Percentiles rank a stretch among this genome's conserved stretches.
Evolutionary conservation across 2,797 vertebrate species (phyloP).

Genomic region (Poecile montanus): DNA sequence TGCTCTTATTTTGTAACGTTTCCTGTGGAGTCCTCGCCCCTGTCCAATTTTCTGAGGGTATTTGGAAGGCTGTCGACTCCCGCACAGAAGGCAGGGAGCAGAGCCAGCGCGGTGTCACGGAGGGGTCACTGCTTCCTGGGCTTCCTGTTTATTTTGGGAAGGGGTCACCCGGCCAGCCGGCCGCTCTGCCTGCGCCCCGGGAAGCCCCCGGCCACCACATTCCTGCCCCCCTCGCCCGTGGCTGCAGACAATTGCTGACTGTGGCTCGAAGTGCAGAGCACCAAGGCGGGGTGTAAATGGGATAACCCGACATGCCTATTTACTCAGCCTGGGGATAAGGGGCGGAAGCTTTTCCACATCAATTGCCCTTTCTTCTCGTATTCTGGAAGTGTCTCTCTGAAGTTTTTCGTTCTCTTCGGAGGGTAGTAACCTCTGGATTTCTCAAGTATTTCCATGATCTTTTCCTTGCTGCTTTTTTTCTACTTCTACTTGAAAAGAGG

Average conservation of each 20-base stretch:
- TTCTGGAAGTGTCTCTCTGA: slow-evolving; percentile 27
- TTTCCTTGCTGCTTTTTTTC: slow-evolving; percentile 6
- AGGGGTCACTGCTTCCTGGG: slow-evolving; percentile 56
- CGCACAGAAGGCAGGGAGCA: slow-evolving; percentile 25
- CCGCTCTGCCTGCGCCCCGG: not conserved
- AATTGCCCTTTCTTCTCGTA: slow-evolving; percentile 44
- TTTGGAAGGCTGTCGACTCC: slow-evolving; percentile 17
- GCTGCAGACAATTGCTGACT: slow-evolving; percentile 37
- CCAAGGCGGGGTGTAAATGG: slow-evolving; percentile 32
- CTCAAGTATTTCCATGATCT: slow-evolving; percentile 26
- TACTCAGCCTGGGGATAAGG: slow-evolving; percentile 49
- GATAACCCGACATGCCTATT: slow-evolving; percentile 52
- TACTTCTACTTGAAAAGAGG: slow-evolving; percentile 20
- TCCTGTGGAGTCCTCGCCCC: slow-evolving; percentile 32
- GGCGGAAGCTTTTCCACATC: slow-evolving; percentile 51
- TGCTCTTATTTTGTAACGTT: slow-evolving; percentile 41
- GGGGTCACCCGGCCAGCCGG: slow-evolving; percentile 27
- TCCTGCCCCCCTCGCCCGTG: slow-evolving; percentile 27
- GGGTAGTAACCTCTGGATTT: slow-evolving; percentile 33
- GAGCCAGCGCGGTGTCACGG: not conserved
- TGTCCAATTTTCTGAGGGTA: not conserved
- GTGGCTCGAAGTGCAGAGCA: not conserved
- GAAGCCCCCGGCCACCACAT: slow-evolving; percentile 48
- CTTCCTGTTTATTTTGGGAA: slow-evolving; percentile 76
- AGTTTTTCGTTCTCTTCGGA: slow-evolving; percentile 48